Evolutionary conservation across 2,888 invertebrate species (phyloP), one percentile per base, ranked within the genome.

Genomic region (Panzeria rudis): DNA sequence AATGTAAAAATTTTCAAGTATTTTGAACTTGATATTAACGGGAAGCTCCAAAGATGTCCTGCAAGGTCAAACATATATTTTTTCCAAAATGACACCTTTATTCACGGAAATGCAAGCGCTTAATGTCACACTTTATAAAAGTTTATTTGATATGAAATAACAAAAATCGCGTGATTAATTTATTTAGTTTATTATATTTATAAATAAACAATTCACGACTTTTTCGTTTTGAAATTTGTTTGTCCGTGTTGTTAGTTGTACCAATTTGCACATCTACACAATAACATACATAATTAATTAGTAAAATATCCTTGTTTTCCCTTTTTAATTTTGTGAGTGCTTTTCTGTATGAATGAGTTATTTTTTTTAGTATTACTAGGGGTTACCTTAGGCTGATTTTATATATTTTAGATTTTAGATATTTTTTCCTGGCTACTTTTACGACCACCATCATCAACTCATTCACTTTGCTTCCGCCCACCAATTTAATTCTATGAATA

Each of bases 231-330:
- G 6, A 54, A 41, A 41, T 41, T 20, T 7, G 13, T 38, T 23
- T 23, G 2, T 15, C 0, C 13, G n/a, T 25, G 11, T 64, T 47
- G 9, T 17, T 44, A 9, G 7, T 11, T 35, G 38, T 25, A 54
- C 25, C 25, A 23, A n/a, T 25, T 52, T 17, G 5, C n/a, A 25
- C 23, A n/a, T 35, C n/a, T n/a, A 9, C 4, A 41, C 5, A n/a
- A 35, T n/a, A n/a, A 17, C 5, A 54, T 54, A 41, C 56, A 56
- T 44, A 71, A 59, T 59, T 71, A 44, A 71, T 71, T 29, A 29
- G 25, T 3, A 54, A 56, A 71, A 71, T 52, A 68, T 68, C 17
- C 41, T 56, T 56, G 41, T 32, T 32, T 41, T 38, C 54, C 25
- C 25, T 25, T 15, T 54, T 54, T n/a, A n/a, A 23, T n/a, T n/a